Evolutionary conservation across 2,113 vertebrate species (phyloP), one percentile per base, ranked within the genome.

Genomic region (Columbina picui): DNA sequence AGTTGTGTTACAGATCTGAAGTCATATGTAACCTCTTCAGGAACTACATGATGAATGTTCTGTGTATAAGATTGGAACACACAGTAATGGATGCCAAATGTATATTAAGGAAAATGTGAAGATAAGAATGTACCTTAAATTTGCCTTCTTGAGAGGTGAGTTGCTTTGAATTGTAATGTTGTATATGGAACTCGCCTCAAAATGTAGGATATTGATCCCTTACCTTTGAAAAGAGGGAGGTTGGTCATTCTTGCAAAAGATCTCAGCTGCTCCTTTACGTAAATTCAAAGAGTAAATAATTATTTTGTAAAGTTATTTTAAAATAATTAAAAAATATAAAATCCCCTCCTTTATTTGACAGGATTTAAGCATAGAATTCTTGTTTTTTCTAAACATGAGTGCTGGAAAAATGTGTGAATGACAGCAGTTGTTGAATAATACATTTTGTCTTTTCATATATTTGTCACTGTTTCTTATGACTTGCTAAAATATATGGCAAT

Each of bases 291-390:
- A 60, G 8, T 38, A 76, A 76, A 64, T 25, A 45, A 25, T 21
- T 61, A 3, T 14, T 41, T 74, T 64, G 21, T 17, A 17, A 61
- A n/a, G 2, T 43, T 64, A 30, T 63, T 73, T 65, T 9, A 45
- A 45, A 45, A 18, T 45, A 45, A 45, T 45, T 45, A 18, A 53
- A 69, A 65, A 67, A 53, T 16, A 10, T 3, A 34, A 82, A 30
- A 30, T 29, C 3, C 5, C 7, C 10, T 9, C 2, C 10, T 43
- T 67, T 8, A 2, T 3, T 7, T 41, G n/a, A 23, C 4, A 41
- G 15, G 2, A 45, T 50, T 55, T 73, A 67, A 71, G 41, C 9
- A 26, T 10, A 2, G 3, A 85, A 27, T 1, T 39, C 10, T 6
- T 13, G 21, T 70, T 57, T 70, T 57, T 90, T 41, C 32, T 55